Base-by-base conservation (phyloP, 2,113 vertebrate species). In the Bombycilla garrulus region DNA sequence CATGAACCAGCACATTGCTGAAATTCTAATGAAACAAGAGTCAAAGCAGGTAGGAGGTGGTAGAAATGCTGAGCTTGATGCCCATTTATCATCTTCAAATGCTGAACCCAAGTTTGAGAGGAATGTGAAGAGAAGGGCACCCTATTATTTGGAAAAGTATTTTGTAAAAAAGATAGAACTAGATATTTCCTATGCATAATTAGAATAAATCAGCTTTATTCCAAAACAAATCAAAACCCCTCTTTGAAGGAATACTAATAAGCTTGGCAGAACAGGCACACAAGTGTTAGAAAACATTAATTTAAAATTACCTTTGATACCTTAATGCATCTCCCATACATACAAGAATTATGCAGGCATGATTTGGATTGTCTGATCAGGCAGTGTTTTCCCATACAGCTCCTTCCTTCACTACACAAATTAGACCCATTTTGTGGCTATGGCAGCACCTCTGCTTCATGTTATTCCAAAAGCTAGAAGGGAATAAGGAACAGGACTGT, bases 1-100 rank as follows among this genome's bases (percentile, higher is more conserved):
- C 87, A 86, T 78, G 88, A 87, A 89, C 60, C 36, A 95, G 90
- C 92, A 86, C n/a, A 79, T 91, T 93, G 76, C 88, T 86, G 90
- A 91, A 81, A 96, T 96, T 96, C 91, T 96, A 95, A 94, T 76
- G 87, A 93, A 95, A 86, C 50, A 82, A 91, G 69, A 98, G 90
- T 86, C 93, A 94, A 76, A 71, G 80, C 73, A 91, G 92, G 96
- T 95, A 93, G 97, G 96, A 92, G 94, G 96, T 95, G 85, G 91
- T 15, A 29, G 94, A 97, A 98, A 95, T 90, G 94, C 94, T 86
- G 93, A 98, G 84, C 88, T 31, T 60, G 93, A 93, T 91, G 81
- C 44, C 28, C 89, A 94, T 97, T 97, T 95, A 88, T 97, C 92
- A 90, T 72, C 73, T 92, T 97, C 92, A 95, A 91, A 96, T 19